These are phyloP conservation scores for Uropetala carovei DNA, from an alignment of 2,888 invertebrate species.

Conservation along the genomic window DNA sequence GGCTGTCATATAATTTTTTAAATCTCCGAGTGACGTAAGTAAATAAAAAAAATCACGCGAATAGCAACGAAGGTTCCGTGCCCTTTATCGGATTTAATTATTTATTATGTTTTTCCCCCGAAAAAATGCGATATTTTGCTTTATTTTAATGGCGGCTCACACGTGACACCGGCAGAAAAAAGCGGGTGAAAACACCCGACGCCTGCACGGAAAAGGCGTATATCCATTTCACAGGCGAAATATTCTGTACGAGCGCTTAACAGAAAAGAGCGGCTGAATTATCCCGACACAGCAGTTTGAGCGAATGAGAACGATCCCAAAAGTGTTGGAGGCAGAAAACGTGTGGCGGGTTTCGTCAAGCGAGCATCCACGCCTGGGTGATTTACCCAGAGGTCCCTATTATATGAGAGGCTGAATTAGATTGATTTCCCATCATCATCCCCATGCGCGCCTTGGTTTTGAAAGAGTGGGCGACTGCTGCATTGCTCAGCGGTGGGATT, in stretches of 20 bases:
- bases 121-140: no score
- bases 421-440: slow-evolving; percentile 27
- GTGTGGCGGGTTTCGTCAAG: slow-evolving; percentile 20
- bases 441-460: neutral
- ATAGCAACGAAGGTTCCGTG: no score
- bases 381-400: neutral
- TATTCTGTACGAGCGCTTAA: slow-evolving; percentile 27
- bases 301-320: neutral
- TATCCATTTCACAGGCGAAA: slow-evolving; percentile 25
- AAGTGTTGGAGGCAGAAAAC: slow-evolving; percentile 16
- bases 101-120: no score
- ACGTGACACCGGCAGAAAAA: slow-evolving; percentile 6
- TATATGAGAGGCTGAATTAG: neutral
- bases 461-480: slow-evolving; percentile 5
- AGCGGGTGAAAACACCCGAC: neutral
- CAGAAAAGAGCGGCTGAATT: slow-evolving; percentile 9
- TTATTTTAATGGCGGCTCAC: neutral
- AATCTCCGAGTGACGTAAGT: no score
- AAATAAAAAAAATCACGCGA: no score
- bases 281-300: slow-evolving; percentile 14
- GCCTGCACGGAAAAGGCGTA: slow-evolving; percentile 14
- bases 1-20: no score
- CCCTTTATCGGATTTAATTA: no score
- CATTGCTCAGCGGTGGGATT: neutral
- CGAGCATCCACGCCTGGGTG: slow-evolving; percentile 2